Conservation (phyloP, 2,113 vertebrate genomes). For the Meles meles region DNA sequence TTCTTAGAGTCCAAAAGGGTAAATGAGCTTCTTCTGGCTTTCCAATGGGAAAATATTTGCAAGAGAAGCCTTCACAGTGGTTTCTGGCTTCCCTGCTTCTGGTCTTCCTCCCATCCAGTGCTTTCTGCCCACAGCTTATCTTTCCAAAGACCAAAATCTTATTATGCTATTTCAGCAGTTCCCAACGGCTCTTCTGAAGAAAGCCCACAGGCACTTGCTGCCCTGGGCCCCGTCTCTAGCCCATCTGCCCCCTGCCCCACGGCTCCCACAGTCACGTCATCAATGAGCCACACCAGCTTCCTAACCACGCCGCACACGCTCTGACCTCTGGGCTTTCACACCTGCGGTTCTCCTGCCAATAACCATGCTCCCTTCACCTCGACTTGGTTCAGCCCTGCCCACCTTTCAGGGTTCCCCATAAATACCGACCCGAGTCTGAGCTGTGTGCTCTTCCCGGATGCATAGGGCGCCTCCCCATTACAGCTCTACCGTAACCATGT, state of each 20-base stretch:
- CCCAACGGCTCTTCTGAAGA: background rate
- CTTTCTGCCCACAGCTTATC: background rate
- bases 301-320: background rate
- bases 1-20: rapidly evolving
- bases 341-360: background rate
- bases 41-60: background rate
- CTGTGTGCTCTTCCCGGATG: background rate
- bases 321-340: background rate
- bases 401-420: background rate
- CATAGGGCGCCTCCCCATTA: rapidly evolving
- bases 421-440: rapidly evolving
- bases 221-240: background rate
- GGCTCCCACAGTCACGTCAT: too few relatives aligned
- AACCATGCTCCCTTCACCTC: background rate
- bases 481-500: rapidly evolving
- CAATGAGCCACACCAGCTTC: too few relatives aligned
- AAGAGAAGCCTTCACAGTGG: background rate
- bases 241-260: too few relatives aligned
- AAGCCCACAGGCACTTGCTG: background rate
- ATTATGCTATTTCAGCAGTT: background rate
- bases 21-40: background rate
- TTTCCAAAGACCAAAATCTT: background rate
- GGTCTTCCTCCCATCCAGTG: background rate
- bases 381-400: background rate
- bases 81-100: background rate